phyloP scores from a whole-genome alignment of 1,140 invertebrate species.

The Planococcus citri region DNA sequence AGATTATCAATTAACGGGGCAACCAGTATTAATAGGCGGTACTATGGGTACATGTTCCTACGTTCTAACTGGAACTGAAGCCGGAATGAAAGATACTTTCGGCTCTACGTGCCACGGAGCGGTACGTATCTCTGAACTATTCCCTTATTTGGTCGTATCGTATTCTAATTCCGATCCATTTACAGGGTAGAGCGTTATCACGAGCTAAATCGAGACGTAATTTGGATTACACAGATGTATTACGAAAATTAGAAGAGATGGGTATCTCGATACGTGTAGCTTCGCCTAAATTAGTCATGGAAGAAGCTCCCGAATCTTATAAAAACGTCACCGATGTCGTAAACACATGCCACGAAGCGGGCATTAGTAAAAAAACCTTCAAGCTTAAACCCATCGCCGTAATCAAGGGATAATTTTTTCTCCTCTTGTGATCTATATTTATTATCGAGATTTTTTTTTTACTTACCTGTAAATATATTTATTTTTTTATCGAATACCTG shows the following conservation, averaged over 20 bases:
- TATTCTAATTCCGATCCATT: neutral
- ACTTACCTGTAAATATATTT: neutral
- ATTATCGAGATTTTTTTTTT: neutral
- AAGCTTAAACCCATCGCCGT: constrained; percentile 97
- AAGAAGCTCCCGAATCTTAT: constrained; percentile 98
- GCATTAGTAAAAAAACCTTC: constrained; percentile 94
- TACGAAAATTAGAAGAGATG: constrained; percentile 69
- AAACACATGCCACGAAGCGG: constrained; percentile 92
- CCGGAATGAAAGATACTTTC: constrained; percentile 96
- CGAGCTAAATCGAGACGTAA: constrained; percentile 94
- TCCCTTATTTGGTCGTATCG: neutral
- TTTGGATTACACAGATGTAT: constrained; percentile 82
- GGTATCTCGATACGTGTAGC: constrained; percentile 98
- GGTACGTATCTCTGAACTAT: constrained; percentile 48
- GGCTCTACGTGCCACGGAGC: constrained; percentile 99
- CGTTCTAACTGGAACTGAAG: constrained; percentile 92
- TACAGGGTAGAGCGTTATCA: constrained; percentile 85
- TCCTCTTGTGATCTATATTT: neutral
- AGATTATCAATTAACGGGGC: constrained; percentile 94
- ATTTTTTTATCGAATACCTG: neutral
- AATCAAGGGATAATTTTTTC: constrained; percentile 74
- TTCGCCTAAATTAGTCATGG: constrained; percentile 98
- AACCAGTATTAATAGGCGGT: constrained; percentile 96
- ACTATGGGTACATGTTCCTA: constrained; percentile 99
- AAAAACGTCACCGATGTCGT: constrained; percentile 99